These are phyloP conservation scores for Conger conger DNA, from an alignment of 2,113 vertebrate genomes.

Conservation along the genomic window DNA sequence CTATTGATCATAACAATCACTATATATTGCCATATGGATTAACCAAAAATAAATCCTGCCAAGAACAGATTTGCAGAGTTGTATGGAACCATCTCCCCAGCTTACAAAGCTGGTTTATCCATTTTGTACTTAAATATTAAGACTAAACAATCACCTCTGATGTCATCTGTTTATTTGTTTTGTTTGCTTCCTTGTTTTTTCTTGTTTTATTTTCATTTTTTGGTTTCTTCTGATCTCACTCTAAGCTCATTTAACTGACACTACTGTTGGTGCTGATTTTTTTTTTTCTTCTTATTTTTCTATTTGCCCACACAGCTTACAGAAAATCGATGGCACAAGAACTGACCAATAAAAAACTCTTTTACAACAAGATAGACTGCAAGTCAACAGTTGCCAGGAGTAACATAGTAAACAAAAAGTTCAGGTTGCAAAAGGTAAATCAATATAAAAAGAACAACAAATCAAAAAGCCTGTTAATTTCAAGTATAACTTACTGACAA, in stretches of 20 bases:
- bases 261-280: constrained; percentile 69
- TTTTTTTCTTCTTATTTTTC: constrained; percentile 50
- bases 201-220: constrained; percentile 52
- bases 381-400: constrained; percentile 77
- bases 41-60: background rate
- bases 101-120: constrained; percentile 44
- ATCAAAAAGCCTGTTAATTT: constrained; percentile 68
- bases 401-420: constrained; percentile 73
- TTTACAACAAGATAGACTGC: constrained; percentile 80
- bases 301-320: constrained; percentile 76
- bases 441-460: constrained; percentile 21
- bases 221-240: constrained; percentile 74
- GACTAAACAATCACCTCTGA: constrained; percentile 59
- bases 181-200: constrained; percentile 14
- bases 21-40: background rate
- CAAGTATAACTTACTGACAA: constrained; percentile 79
- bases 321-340: constrained; percentile 80
- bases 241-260: constrained; percentile 74
- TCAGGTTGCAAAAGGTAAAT: constrained; percentile 50
- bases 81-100: constrained; percentile 48
- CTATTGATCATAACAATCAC: background rate
- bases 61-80: constrained; percentile 43
- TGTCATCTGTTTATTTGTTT: constrained; percentile 40
- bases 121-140: constrained; percentile 53
- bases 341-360: constrained; percentile 81